Conservation (phyloP, 2,113 vertebrate genomes). For the Pelecanoides urinatrix region DNA sequence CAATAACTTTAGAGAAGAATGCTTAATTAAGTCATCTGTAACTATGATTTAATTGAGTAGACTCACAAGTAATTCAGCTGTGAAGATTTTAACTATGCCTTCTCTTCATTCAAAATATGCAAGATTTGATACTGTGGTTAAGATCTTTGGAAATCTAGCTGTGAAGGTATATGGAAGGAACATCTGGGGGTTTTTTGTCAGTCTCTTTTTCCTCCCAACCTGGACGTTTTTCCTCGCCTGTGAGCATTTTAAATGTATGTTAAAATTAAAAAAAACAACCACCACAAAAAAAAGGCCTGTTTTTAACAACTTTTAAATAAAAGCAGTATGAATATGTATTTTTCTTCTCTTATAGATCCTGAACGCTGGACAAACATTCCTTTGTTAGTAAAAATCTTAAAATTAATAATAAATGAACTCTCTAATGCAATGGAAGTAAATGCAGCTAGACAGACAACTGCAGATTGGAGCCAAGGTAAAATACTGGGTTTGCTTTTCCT, state of each 20-base stretch:
- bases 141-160: background rate
- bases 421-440: constrained; percentile 94
- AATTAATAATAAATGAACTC: constrained; percentile 95
- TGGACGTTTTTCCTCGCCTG: background rate
- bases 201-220: background rate
- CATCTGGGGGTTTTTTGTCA: background rate
- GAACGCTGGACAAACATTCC: constrained; percentile 98
- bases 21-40: background rate
- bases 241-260: background rate
- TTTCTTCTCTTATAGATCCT: constrained; percentile 79
- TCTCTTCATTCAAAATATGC: background rate
- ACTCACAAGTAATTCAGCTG: background rate
- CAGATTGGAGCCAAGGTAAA: constrained; percentile 91
- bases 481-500: background rate
- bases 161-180: background rate
- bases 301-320: background rate
- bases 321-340: background rate
- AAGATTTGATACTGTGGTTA: background rate
- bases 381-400: constrained; percentile 94
- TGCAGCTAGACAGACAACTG: constrained; percentile 82
- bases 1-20: background rate
- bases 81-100: background rate
- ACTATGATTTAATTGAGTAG: background rate
- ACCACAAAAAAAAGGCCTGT: background rate
- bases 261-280: background rate